phyloP scores from a whole-genome alignment of 2,797 vertebrate genomes.

The Saxicola maurus region DNA sequence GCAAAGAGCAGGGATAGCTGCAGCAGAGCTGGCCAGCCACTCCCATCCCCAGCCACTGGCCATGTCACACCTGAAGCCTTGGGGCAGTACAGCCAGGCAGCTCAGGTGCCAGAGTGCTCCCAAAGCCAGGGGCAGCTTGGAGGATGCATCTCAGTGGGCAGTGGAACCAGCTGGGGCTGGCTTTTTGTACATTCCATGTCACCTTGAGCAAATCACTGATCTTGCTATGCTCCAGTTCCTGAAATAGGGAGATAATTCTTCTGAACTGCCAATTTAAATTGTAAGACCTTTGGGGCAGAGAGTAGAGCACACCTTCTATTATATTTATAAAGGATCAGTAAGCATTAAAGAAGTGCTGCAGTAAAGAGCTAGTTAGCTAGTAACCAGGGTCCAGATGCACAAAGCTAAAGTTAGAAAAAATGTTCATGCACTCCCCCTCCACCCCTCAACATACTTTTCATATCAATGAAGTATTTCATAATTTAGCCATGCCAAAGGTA shows the following conservation, averaged over 20 bases:
- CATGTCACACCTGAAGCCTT: neutral
- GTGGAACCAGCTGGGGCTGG: neutral
- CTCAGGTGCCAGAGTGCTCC: neutral
- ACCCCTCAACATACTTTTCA: neutral
- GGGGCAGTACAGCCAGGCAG: neutral
- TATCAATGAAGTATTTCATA: neutral
- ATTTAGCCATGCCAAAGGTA: neutral
- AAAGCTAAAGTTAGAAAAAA: neutral
- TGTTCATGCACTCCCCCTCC: neutral
- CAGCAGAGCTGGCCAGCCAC: neutral
- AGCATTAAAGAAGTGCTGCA: neutral
- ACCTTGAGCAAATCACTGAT: slow-evolving; percentile 42
- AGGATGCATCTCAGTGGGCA: neutral
- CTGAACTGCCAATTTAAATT: slow-evolving; percentile 51
- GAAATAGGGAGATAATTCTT: slow-evolving; percentile 53
- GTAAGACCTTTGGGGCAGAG: slow-evolving; percentile 58
- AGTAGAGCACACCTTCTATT: slow-evolving; percentile 5
- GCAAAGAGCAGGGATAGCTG: slow-evolving; percentile 25
- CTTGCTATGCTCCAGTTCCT: slow-evolving; percentile 49
- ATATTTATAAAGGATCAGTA: slow-evolving; percentile 39
- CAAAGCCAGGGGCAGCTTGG: neutral
- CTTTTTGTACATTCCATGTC: neutral
- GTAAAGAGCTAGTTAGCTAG: neutral
- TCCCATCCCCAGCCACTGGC: neutral
- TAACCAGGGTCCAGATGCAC: neutral